Percentiles rank a stretch among this genome's conserved stretches.
Conservation (phyloP, 2,113 vertebrate genomes). For the Hippocampus guttulatus region DNA sequence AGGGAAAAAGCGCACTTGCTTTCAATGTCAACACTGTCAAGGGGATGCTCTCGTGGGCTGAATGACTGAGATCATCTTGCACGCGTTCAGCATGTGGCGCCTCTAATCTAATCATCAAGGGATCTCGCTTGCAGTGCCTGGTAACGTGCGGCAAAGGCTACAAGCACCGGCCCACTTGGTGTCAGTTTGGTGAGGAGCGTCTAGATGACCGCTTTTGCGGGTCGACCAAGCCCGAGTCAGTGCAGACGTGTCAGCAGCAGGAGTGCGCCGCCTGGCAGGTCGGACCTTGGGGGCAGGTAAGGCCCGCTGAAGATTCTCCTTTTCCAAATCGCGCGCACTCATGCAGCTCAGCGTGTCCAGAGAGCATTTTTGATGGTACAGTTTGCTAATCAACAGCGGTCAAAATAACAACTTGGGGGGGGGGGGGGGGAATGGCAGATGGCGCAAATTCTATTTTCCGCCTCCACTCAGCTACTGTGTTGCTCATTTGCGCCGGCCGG, state of each 20-base stretch:
- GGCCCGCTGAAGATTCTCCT: slow-evolving; percentile 2
- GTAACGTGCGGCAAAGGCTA: slow-evolving; percentile 97
- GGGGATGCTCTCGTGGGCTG: not conserved
- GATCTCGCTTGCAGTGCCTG: slow-evolving; percentile 77
- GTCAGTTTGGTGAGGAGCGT: slow-evolving; percentile 90
- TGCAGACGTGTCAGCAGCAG: slow-evolving; percentile 87
- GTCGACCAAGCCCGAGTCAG: slow-evolving; percentile 80
- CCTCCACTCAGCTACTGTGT: not conserved
- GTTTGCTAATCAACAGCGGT: not conserved
- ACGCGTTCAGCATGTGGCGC: not conserved
- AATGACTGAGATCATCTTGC: not conserved
- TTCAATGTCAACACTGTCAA: not conserved
- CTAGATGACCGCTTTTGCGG: slow-evolving; percentile 84
- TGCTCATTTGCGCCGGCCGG: too few relatives aligned
- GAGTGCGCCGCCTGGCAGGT: slow-evolving; percentile 98
- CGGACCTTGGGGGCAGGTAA: slow-evolving; percentile 95
- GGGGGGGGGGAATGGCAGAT: not conserved
- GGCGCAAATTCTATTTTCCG: not conserved
- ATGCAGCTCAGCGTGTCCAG: not conserved
- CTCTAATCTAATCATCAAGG: not conserved
- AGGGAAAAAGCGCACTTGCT: slow-evolving; percentile 29
- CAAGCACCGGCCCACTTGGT: slow-evolving; percentile 93
- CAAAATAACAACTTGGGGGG: not conserved
- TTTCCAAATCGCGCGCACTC: not conserved
- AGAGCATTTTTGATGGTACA: not conserved